Evolutionary conservation across 37 sponge, comb jelly and placozoan genomes (phyloP).

Genomic region (Ianthella basta): DNA sequence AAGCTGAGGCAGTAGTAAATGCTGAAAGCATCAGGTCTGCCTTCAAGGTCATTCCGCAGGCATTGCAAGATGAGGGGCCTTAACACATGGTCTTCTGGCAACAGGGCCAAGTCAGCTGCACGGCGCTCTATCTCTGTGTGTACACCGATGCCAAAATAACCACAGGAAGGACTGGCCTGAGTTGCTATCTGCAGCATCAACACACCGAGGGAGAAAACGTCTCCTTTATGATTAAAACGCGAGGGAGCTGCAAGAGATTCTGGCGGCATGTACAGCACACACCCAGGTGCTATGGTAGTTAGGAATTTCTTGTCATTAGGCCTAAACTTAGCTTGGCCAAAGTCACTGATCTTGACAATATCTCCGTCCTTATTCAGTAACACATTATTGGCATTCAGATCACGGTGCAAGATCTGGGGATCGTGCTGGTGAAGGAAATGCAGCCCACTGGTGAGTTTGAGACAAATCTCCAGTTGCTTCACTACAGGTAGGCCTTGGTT

Average conservation of each 20-base stretch:
- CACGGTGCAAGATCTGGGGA: not conserved
- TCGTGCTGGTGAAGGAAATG: constrained; percentile 11
- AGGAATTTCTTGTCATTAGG: not conserved
- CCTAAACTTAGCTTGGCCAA: not conserved
- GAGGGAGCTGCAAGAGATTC: not conserved
- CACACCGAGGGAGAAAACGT: constrained; percentile 1
- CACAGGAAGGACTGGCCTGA: not conserved
- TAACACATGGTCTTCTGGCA: not conserved
- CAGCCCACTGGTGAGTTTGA: not conserved
- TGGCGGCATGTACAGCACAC: constrained; percentile 2
- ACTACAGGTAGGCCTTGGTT: too few relatives aligned
- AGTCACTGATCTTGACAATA: constrained; percentile 2
- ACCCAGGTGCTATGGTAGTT: not conserved
- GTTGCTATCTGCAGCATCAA: not conserved
- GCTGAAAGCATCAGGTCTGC: not conserved
- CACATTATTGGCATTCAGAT: not conserved
- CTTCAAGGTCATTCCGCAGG: not conserved
- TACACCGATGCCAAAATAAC: not conserved
- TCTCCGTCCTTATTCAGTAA: not conserved
- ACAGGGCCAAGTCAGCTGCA: not conserved
- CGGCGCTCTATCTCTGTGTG: constrained; percentile 9
- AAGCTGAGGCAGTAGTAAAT: too few relatives aligned
- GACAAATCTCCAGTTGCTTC: not conserved
- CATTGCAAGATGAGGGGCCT: not conserved
- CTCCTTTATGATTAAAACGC: not conserved